Percentiles rank a stretch among this genome's conserved stretches.
phyloP scores from a whole-genome alignment of 2,888 invertebrate species.

The Leucophora obtusa region DNA sequence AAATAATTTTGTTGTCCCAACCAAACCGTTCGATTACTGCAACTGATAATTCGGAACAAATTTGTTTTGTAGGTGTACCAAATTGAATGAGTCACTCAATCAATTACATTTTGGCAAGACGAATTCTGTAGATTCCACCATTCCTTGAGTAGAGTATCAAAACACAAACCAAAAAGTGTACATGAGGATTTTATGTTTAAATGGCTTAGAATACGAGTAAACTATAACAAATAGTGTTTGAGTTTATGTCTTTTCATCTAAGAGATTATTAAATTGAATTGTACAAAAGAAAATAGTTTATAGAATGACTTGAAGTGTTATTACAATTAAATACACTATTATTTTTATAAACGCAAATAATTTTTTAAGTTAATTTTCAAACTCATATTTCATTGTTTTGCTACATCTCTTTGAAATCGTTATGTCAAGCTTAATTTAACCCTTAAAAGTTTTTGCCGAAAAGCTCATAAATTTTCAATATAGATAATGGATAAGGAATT shows the following conservation, averaged over 20 bases:
- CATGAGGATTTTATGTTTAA: constrained; percentile 18
- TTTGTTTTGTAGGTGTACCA: too few relatives aligned
- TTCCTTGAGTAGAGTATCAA: neutral
- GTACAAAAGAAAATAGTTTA: neutral
- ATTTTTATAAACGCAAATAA: neutral
- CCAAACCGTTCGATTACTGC: too few relatives aligned
- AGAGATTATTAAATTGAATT: constrained; percentile 24
- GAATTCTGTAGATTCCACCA: neutral
- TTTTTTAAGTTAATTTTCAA: neutral
- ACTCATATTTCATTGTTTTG: neutral
- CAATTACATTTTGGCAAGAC: too few relatives aligned
- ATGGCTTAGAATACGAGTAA: constrained; percentile 27
- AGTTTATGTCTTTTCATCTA: constrained; percentile 2
- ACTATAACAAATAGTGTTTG: neutral
- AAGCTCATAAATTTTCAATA: constrained; percentile 20
- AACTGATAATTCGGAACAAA: too few relatives aligned
- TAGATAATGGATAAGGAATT: constrained; percentile 19
- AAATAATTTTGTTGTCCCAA: too few relatives aligned
- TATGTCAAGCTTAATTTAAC: constrained; percentile 23
- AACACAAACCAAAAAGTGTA: neutral
- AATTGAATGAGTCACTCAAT: too few relatives aligned
- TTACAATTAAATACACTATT: neutral
- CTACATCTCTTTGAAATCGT: neutral
- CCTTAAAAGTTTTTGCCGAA: neutral
- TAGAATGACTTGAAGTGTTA: constrained; percentile 1